Percentiles rank a stretch among this genome's conserved stretches.
Evolutionary conservation across 2,113 vertebrate species (phyloP).

Genomic region (Sapayoa aenigma): DNA sequence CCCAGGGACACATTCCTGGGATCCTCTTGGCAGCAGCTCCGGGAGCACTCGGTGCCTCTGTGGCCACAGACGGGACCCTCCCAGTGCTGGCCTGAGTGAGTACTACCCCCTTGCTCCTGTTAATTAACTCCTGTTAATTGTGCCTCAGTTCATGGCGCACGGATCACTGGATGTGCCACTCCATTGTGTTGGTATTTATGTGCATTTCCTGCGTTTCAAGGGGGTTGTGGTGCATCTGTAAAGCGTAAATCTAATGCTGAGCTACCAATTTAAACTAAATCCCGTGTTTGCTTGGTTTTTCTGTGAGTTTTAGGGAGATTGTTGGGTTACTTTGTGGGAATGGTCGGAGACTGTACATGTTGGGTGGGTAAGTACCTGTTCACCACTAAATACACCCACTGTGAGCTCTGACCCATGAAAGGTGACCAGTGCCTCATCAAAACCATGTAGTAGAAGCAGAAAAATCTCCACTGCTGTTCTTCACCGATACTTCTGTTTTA

Average conservation of each 20-base stretch:
- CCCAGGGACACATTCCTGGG: neutral
- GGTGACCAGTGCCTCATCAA: neutral
- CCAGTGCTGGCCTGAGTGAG: neutral
- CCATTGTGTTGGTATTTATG: rapidly evolving
- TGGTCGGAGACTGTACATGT: neutral
- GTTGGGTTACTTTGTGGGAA: neutral
- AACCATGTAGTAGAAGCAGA: neutral
- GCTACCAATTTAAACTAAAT: neutral
- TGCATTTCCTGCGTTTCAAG: neutral
- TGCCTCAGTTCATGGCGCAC: neutral
- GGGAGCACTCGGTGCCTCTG: neutral
- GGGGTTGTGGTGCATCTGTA: neutral
- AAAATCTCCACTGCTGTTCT: neutral
- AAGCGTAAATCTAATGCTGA: neutral
- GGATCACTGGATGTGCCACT: neutral
- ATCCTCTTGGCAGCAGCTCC: neutral
- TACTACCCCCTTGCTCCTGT: rapidly evolving
- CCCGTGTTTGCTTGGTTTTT: neutral
- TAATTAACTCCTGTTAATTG: no score
- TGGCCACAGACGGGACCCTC: neutral
- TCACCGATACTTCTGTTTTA: neutral
- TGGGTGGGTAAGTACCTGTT: neutral
- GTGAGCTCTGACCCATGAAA: neutral
- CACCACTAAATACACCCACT: neutral
- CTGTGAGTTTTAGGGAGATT: neutral